Conservation (phyloP, 2,797 vertebrate genomes). For the Lates japonicus region DNA sequence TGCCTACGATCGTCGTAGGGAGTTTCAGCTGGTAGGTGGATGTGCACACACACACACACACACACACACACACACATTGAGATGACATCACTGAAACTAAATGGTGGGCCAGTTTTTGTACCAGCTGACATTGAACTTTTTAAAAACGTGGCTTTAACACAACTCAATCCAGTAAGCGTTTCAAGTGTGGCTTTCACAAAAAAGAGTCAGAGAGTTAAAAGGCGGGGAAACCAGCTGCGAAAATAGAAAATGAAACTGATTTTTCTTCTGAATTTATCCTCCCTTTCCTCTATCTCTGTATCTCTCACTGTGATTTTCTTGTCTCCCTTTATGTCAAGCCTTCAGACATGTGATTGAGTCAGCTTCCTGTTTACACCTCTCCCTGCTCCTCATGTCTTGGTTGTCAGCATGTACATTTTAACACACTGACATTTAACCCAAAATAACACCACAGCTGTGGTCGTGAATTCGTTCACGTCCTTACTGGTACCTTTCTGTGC, state of each 20-base stretch:
- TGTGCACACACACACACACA: not conserved
- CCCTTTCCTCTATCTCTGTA: conserved; percentile 29
- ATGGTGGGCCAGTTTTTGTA: not conserved
- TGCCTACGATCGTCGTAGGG: conserved; percentile 95
- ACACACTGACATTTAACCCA: conserved; percentile 52
- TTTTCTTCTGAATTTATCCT: conserved; percentile 36
- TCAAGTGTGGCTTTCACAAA: not conserved
- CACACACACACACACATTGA: not conserved
- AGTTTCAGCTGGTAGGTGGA: conserved; percentile 95
- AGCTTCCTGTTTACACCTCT: conserved; percentile 82
- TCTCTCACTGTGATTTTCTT: conserved; percentile 18
- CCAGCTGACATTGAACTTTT: not conserved
- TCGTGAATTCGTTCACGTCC: conserved; percentile 7
- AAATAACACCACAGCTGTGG: conserved; percentile 41
- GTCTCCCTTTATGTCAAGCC: conserved; percentile 16
- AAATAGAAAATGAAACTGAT: conserved; percentile 72
- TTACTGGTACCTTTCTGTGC: conserved; percentile 11
- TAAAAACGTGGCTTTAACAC: not conserved
- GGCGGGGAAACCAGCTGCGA: not conserved
- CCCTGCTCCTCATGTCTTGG: conserved; percentile 36
- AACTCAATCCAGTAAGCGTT: not conserved
- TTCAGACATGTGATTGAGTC: conserved; percentile 76
- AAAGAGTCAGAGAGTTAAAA: not conserved
- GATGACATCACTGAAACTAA: not conserved
- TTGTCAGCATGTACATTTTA: conserved; percentile 56